phyloP scores from a whole-genome alignment of 2,113 vertebrate genomes.

The Burhinus bistriatus region DNA sequence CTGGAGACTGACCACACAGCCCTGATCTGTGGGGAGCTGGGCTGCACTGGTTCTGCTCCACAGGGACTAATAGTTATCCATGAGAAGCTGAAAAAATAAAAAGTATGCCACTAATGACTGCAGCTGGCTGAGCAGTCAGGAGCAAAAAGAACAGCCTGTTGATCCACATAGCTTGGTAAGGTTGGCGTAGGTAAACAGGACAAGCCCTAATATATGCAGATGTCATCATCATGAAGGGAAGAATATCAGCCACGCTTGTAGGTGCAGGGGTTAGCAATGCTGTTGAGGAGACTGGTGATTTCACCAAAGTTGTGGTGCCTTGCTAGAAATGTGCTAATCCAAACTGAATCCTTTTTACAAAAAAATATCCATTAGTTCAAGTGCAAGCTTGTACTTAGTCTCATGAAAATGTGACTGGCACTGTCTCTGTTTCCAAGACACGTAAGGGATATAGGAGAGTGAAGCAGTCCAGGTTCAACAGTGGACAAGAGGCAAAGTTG shows the following conservation, averaged over 20 bases:
- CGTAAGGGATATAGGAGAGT: neutral
- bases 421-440: neutral
- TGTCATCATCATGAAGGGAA: neutral
- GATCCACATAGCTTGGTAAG: neutral
- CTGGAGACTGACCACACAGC: neutral
- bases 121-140: neutral
- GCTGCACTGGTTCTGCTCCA: neutral
- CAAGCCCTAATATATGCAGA: neutral
- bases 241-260: no score
- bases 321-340: neutral
- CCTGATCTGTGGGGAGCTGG: neutral
- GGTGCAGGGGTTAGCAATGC: neutral
- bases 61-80: neutral
- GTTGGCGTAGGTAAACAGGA: neutral
- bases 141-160: neutral
- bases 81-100: neutral
- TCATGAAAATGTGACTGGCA: neutral
- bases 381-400: accelerated
- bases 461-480: neutral
- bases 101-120: neutral
- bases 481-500: neutral
- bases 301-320: neutral
- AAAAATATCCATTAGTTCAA: neutral
- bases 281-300: neutral
- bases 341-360: neutral